Evolutionary conservation across 2,797 vertebrate genomes (phyloP), one percentile per base, ranked within the genome.

Genomic region (Vultur gryphus): DNA sequence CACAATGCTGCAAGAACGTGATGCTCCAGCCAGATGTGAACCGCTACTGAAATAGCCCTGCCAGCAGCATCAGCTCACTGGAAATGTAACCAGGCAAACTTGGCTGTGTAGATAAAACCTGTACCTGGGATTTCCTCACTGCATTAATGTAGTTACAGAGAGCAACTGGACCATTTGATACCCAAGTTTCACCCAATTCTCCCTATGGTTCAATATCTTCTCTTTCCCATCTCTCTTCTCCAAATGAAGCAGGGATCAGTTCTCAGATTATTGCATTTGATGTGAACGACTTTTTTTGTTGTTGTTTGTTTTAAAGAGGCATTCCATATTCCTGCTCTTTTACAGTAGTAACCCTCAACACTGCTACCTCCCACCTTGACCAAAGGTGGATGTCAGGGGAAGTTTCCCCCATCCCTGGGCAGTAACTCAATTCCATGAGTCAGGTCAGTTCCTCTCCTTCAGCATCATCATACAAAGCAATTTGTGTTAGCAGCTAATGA

Each of bases 1-100:
- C 33, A 37, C 0, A 0, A 8, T 18, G 35, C 71, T 81, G 71
- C 65, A 46, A 64, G 88, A 75, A 21, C 43, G 41, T 0, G 0
- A 2, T 19, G 59, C 51, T 66, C 13, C 84, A 85, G 43, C 28
- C 87, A 90, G 69, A 84, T 28, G 79, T 23, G 72, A 87, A 17
- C 33, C 3, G 2, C 24, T 23, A 4, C 58, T 51, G 64, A 28
- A 44, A 16, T 0, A 79, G 19, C 49, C 58, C 72, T 51, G 84
- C 54, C 70, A 82, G 75, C 67, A 94, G 39, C 93, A 66, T 1
- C 70, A 57, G 26, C 62, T 80, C 62, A 13, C 39, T 55, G 84
- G 9, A 67, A 73, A 72, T 3, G 7, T 1, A 55, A 9, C 8
- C 6, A 6, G 71, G 69, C 16, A 76, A 33, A 41, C 25, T 8